These are phyloP conservation scores for Micoletzkya japonica DNA, from an alignment of 2,888 invertebrate species.

Conservation along the genomic window DNA sequence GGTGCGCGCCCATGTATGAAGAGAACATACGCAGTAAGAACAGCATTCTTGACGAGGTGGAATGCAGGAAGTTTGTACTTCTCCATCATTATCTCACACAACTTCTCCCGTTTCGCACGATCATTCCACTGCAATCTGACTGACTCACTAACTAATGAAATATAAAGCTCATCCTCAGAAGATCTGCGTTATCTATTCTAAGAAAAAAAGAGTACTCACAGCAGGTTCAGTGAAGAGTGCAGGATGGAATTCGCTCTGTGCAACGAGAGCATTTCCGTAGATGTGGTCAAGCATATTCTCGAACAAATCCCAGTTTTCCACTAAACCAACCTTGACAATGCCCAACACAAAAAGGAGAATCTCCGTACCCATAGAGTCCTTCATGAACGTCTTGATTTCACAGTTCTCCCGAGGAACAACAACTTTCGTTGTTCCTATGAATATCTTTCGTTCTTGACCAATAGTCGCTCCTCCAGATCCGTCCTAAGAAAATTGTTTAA, in stretches of 20 bases:
- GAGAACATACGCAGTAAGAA: slow-evolving; percentile 77
- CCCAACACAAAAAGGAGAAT: slow-evolving; percentile 1
- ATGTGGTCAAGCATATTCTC: slow-evolving; percentile 92
- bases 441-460: slow-evolving; percentile 67
- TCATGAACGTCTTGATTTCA: slow-evolving; percentile 90
- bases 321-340: slow-evolving; percentile 58
- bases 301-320: slow-evolving; percentile 98
- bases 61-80: slow-evolving; percentile 98
- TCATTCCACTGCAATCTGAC: slow-evolving; percentile 77
- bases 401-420: slow-evolving; percentile 83
- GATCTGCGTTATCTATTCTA: not conserved
- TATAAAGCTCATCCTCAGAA: not conserved
- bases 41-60: slow-evolving; percentile 95
- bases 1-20: no score
- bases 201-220: slow-evolving; percentile 59
- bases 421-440: slow-evolving; percentile 89
- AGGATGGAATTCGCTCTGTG: slow-evolving; percentile 91
- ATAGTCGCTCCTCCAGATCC: slow-evolving; percentile 1
- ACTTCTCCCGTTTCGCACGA: slow-evolving; percentile 85
- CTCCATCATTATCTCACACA: slow-evolving; percentile 96
- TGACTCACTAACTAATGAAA: not conserved
- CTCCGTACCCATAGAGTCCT: slow-evolving; percentile 83
- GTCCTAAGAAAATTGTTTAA: no score
- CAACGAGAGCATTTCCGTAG: slow-evolving; percentile 81
- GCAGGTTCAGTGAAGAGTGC: slow-evolving; percentile 96